Percentiles rank a stretch among this genome's conserved stretches.
These are phyloP conservation scores for Zophobas morio DNA, from an alignment of 1,140 invertebrate species.

Conservation along the genomic window DNA sequence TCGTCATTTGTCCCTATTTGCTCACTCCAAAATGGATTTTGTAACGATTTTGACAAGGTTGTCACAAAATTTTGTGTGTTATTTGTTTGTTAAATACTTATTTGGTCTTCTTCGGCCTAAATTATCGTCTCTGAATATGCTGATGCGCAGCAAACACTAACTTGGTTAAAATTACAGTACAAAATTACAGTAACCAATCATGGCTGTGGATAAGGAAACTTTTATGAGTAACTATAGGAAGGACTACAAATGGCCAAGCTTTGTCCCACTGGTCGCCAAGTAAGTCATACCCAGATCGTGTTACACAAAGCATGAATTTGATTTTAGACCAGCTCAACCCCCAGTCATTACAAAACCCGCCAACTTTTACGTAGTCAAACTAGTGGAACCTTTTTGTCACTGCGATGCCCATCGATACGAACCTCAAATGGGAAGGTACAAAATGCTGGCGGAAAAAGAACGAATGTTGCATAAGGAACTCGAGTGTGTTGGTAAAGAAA, in stretches of 20 bases:
- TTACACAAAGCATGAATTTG: background rate
- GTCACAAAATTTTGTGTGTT: constrained; percentile 60
- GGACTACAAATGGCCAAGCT: constrained; percentile 73
- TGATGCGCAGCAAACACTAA: constrained; percentile 48
- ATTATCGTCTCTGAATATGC: constrained; percentile 28
- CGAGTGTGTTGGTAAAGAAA: constrained; percentile 67
- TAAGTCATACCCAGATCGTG: constrained; percentile 57
- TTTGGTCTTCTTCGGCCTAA: constrained; percentile 50
- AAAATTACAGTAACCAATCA: constrained; percentile 47
- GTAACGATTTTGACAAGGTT: constrained; percentile 57
- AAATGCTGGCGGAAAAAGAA: constrained; percentile 72
- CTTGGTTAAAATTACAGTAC: constrained; percentile 41
- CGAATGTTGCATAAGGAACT: constrained; percentile 71
- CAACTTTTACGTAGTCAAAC: constrained; percentile 64
- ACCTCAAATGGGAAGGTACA: constrained; percentile 72
- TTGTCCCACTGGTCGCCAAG: constrained; percentile 71
- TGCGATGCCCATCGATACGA: constrained; percentile 72
- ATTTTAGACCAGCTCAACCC: constrained; percentile 70
- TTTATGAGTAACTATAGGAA: constrained; percentile 69
- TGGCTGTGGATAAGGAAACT: constrained; percentile 58
- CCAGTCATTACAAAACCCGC: constrained; percentile 65
- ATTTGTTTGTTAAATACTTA: constrained; percentile 51
- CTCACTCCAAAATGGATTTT: constrained; percentile 55
- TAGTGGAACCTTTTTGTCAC: constrained; percentile 71
- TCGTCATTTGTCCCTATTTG: background rate